Base-by-base conservation (phyloP, 1,140 invertebrate species). In the Drosophila hydei region DNA sequence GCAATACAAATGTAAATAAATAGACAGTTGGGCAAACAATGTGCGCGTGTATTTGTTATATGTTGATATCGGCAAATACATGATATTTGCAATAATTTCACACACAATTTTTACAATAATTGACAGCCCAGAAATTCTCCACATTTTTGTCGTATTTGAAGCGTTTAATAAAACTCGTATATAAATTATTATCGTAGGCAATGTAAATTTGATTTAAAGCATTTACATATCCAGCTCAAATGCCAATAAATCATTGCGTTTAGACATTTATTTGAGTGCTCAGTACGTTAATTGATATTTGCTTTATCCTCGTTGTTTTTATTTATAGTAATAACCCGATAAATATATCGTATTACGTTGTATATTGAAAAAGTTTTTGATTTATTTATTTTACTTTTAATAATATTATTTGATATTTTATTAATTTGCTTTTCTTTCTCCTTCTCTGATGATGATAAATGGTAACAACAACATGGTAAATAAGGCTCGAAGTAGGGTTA, bases 1-100 rank as follows among this genome's bases (percentile, higher is more conserved):
- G 61, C 63, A 75, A 61, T 42, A 36, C 36, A 76, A 72, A 78
- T 85, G 80, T 85, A 85, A 85, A 85, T 81, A 85, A 79, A 81
- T 75, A 56, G 38, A 43, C 38, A 56, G 21, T 27, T 56, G 38
- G 16, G 25, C 18, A 52, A 48, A 61, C 48, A 18, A 16, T 52
- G 47, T 65, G 47, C 8, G 43, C 51, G 59, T 36, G 27, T 62
- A 70, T 62, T 78, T 78, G 65, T 81, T 52, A 30, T 30, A 11
- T 33, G 30, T 33, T 33, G 30, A 33, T 33, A 33, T 33, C 30
- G 12, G 30, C 30, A 84, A 78, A 84, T 63, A 64, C 8, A 19
- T 36, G 45, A 47, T 47, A 50, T 50, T 30, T 30, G 30, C 43
- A 45, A 21, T 45, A 45, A 45, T 45, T 45, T 45, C 43, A 21